Percentiles rank a stretch among this genome's conserved stretches.
These are phyloP conservation scores for Mionectes olivaceus DNA, from an alignment of 2,797 vertebrate genomes.

Conservation along the genomic window DNA sequence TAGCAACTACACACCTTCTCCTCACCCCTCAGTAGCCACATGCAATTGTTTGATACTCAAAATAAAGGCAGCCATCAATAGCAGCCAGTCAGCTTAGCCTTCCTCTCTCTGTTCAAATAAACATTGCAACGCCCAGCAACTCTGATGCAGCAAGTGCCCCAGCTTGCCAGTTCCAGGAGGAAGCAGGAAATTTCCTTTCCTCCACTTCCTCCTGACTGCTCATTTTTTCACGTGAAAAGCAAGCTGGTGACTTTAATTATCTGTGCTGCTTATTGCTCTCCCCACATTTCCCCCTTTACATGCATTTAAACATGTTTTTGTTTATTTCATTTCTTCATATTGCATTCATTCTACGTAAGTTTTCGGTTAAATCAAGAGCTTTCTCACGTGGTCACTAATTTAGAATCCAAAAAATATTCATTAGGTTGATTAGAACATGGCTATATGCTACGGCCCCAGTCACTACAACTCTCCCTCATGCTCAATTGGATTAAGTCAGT, in stretches of 20 bases:
- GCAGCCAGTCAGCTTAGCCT: not conserved
- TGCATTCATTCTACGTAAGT: accelerated
- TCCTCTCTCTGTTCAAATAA: not conserved
- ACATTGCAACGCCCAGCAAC: not conserved
- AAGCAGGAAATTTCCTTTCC: not conserved
- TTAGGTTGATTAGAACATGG: not conserved
- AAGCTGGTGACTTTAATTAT: not conserved
- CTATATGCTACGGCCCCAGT: not conserved
- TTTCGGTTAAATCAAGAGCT: not conserved
- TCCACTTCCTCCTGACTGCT: not conserved
- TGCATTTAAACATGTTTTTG: not conserved
- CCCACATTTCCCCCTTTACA: not conserved
- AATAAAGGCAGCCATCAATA: not conserved
- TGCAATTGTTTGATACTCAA: not conserved
- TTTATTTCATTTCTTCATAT: not conserved
- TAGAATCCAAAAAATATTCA: not conserved
- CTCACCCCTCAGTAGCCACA: not conserved
- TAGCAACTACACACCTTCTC: not conserved
- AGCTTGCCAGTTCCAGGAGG: not conserved
- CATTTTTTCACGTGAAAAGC: not conserved
- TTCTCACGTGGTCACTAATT: not conserved
- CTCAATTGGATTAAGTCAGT: not conserved
- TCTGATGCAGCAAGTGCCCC: not conserved
- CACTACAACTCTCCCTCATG: not conserved
- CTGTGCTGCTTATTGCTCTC: not conserved